Base-by-base conservation (phyloP, 2,888 invertebrate species). In the Amblyjoppa proteus region DNA sequence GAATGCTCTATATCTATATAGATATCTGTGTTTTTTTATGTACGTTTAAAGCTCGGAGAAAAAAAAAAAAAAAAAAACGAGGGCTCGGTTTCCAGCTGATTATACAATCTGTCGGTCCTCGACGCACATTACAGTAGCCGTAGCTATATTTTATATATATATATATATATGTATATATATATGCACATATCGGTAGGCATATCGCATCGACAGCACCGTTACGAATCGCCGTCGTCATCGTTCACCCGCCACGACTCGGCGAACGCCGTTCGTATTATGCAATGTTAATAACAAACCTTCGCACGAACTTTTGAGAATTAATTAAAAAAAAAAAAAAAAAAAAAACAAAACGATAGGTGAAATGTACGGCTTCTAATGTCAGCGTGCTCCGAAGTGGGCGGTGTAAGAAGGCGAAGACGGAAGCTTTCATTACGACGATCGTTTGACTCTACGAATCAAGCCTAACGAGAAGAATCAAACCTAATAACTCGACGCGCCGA, bases 381-480 rank as follows among this genome's bases (percentile, higher is more conserved):
- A 20, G 49, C 34, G 31, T 20, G 49, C 61, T n/a, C 20, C 34
- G 16, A 49, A 11, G 74, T 75, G 31, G 75, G 75, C 75, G 75
- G 3, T 75, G 49, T 31, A 31, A 75, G 61, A 53, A 68, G 28
- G 66, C 68, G 38, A 71, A 71, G 71, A 64, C 70, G 79, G 70
- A 79, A 79, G 71, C 51, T 64, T 64, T 79, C 79, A 79, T 79
- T 71, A 71, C 61, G 71, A 71, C 45, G 71, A 71, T 51, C 61
- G 34, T 53, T 53, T 49, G 71, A 64, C 51, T 71, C 51, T 51
- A 53, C 45, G 38, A 71, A 71, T 71, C 71, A 49, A 79, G 79
- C 45, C 71, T 71, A 64, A 53, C 64, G 34, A 71, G 79, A 79
- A 71, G 70, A 71, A 79, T 79, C 70, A 79, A 79, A 64, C 71